Evolutionary conservation across 2,888 invertebrate species (phyloP).

Genomic region (Agrotis ipsilon): DNA sequence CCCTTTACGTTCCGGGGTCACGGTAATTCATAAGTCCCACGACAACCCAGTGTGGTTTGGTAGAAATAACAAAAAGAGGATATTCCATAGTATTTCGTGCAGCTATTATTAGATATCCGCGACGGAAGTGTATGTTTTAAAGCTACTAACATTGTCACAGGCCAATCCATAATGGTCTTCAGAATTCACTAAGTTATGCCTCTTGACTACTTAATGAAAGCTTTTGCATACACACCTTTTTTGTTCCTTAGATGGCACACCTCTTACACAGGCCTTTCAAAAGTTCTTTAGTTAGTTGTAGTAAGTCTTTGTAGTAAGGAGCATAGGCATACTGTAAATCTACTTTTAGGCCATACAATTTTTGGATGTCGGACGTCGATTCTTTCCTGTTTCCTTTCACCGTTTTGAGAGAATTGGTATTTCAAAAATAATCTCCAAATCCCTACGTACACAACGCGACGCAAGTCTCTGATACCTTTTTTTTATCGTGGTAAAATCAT

Average conservation of each 20-base stretch:
- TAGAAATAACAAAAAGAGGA: background rate
- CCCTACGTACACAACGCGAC: too few species aligned
- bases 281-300: background rate
- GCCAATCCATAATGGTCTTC: conserved; percentile 29
- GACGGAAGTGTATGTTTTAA: conserved; percentile 25
- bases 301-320: too few species aligned
- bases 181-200: conserved; percentile 13
- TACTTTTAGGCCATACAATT: too few species aligned
- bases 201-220: conserved; percentile 10
- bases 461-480: too few species aligned
- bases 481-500: too few species aligned
- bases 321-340: too few species aligned
- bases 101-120: conserved; percentile 13
- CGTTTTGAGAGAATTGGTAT: too few species aligned
- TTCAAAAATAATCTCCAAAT: too few species aligned
- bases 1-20: too few species aligned
- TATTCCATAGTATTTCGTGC: background rate
- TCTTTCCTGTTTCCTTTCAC: too few species aligned
- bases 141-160: conserved; percentile 17
- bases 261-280: background rate
- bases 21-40: too few species aligned
- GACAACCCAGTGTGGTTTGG: background rate
- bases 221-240: conserved; percentile 4
- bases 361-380: too few species aligned
- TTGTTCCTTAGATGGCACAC: background rate